Conservation (phyloP, 2,888 invertebrate species). For the Archips crataeganus region DNA sequence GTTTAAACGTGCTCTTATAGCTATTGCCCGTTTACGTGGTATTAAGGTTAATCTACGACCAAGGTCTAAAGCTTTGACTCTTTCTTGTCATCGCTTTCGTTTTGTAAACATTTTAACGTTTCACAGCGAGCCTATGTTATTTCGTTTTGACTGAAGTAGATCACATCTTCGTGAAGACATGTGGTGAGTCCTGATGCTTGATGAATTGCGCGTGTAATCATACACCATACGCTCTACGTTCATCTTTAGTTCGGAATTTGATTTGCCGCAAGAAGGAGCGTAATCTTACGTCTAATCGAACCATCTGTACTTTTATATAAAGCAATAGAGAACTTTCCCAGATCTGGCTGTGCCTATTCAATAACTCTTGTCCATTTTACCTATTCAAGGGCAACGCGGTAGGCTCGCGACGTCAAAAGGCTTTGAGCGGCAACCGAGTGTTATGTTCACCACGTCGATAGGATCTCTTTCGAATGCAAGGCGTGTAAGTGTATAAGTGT, state of each 20-base stretch:
- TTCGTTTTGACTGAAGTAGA: too few species aligned
- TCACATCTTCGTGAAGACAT: too few species aligned
- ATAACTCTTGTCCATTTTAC: constrained; percentile 6
- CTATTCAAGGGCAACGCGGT: constrained; percentile 11
- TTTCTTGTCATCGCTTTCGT: neutral
- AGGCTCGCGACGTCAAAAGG: constrained; percentile 23
- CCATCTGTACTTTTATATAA: neutral
- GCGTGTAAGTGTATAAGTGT: too few species aligned
- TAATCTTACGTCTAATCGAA: neutral
- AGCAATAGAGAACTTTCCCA: neutral
- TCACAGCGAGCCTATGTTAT: neutral
- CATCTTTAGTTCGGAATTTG: too few species aligned
- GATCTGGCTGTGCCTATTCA: constrained; percentile 1
- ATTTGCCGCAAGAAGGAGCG: too few species aligned
- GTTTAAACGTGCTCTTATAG: constrained; percentile 11
- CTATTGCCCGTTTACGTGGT: constrained; percentile 8
- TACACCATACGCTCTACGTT: too few species aligned
- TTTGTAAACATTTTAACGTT: neutral
- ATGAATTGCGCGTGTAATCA: too few species aligned
- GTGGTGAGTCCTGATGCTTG: too few species aligned
- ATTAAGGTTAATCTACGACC: constrained; percentile 30
- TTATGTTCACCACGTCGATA: constrained; percentile 11
- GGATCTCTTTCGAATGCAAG: neutral
- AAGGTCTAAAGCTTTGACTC: constrained; percentile 22
- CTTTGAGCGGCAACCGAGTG: constrained; percentile 12